Percentiles rank a stretch among this genome's conserved stretches.
Evolutionary conservation across 1,140 invertebrate genomes (phyloP).

Genomic region (Paraescarpia echinospica): DNA sequence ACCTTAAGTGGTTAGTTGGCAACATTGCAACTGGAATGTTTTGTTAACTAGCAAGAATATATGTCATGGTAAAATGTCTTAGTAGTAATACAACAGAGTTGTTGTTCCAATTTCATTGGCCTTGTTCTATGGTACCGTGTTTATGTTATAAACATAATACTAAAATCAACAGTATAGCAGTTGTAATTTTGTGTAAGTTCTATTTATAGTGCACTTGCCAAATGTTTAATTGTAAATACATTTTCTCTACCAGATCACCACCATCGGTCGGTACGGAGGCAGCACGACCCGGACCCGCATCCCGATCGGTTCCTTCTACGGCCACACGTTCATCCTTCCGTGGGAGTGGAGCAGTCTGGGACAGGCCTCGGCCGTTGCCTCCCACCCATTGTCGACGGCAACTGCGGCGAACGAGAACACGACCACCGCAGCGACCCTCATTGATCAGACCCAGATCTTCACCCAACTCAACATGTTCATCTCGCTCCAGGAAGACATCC

Average conservation of each 20-base stretch:
- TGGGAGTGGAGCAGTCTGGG: slow-evolving; percentile 60
- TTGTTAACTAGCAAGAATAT: too few relatives aligned
- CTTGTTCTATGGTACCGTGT: too few relatives aligned
- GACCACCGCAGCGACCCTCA: not conserved
- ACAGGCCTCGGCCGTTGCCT: not conserved
- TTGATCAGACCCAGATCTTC: slow-evolving; percentile 45
- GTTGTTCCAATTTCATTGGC: too few relatives aligned
- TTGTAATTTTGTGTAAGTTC: not conserved
- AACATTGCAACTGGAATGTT: too few relatives aligned
- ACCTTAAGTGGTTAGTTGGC: too few relatives aligned
- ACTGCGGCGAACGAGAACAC: slow-evolving; percentile 1
- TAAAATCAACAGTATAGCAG: not conserved
- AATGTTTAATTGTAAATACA: not conserved
- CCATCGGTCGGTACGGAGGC: slow-evolving; percentile 87
- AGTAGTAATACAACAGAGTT: too few relatives aligned
- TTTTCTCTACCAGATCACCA: slow-evolving; percentile 55
- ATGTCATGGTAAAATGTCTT: too few relatives aligned
- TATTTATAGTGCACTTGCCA: not conserved
- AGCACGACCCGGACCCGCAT: slow-evolving; percentile 84
- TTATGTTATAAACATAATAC: too few relatives aligned
- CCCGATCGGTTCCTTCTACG: slow-evolving; percentile 88
- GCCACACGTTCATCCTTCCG: slow-evolving; percentile 78
- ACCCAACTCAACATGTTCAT: slow-evolving; percentile 51
- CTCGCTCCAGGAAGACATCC: slow-evolving; percentile 74
- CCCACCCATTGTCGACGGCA: not conserved